These are phyloP conservation scores for Fopius arisanus DNA, from an alignment of 1,140 invertebrate genomes.

Conservation along the genomic window DNA sequence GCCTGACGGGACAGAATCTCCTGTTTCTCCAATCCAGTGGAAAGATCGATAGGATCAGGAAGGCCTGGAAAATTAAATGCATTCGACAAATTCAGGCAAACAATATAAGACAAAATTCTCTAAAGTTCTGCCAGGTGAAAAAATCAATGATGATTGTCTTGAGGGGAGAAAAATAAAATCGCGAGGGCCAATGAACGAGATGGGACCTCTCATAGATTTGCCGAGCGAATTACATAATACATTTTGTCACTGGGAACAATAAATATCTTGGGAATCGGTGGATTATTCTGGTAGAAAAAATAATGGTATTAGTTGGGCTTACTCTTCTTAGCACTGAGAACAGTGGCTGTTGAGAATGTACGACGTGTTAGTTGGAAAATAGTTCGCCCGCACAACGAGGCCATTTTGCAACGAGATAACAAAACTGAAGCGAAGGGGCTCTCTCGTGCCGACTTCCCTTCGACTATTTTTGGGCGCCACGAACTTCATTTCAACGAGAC, in stretches of 20 bases:
- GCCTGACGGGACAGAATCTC: slow-evolving; percentile 84
- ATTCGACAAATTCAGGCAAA: neutral
- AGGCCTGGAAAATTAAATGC: slow-evolving; percentile 66
- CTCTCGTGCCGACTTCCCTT: slow-evolving; percentile 3
- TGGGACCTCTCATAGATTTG: neutral
- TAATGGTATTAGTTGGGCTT: neutral
- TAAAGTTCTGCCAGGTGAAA: neutral
- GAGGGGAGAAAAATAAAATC: neutral
- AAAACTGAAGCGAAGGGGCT: neutral
- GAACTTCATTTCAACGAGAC: neutral
- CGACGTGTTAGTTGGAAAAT: slow-evolving; percentile 63
- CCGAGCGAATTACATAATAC: slow-evolving; percentile 14
- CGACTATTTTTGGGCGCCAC: neutral
- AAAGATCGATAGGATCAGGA: slow-evolving; percentile 88
- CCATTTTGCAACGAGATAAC: slow-evolving; percentile 61
- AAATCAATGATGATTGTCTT: neutral
- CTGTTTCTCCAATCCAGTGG: slow-evolving; percentile 90
- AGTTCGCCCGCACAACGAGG: slow-evolving; percentile 66
- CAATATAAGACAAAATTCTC: neutral
- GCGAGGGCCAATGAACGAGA: neutral
- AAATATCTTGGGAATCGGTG: neutral
- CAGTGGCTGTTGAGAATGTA: slow-evolving; percentile 56
- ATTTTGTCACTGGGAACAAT: neutral
- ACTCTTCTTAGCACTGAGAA: slow-evolving; percentile 44
- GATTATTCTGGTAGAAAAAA: neutral